A percentile compares a stretch with the other conserved stretches of the same genome.
phyloP scores from a whole-genome alignment of 2,888 invertebrate genomes.

The Drosophila peninsularis region DNA sequence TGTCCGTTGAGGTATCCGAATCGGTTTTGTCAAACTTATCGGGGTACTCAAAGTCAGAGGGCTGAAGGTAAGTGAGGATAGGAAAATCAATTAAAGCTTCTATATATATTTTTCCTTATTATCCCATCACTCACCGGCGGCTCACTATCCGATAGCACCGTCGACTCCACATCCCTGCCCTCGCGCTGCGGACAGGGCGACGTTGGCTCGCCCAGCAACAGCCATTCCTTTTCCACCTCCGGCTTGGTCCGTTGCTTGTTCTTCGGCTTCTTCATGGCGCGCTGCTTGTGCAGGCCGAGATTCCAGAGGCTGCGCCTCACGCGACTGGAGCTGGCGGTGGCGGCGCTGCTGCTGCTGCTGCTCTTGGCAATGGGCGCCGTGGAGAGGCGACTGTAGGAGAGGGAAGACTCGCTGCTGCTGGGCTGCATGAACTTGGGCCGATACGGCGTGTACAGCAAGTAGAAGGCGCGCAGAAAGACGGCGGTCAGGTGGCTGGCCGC shows the following conservation, averaged over 20 bases:
- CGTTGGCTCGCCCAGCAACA: constrained; percentile 84
- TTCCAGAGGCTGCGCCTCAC: constrained; percentile 82
- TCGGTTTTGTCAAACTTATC: constrained; percentile 87
- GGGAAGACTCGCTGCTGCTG: constrained; percentile 80
- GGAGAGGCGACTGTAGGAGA: constrained; percentile 84
- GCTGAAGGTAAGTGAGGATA: constrained; percentile 51
- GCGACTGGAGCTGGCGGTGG: constrained; percentile 64
- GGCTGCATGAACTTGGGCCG: constrained; percentile 84
- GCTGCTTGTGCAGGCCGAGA: constrained; percentile 79
- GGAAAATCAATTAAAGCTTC: no score
- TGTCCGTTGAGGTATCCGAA: constrained; percentile 90
- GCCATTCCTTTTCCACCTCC: constrained; percentile 84
- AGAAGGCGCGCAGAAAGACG: constrained; percentile 82
- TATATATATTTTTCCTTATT: no score
- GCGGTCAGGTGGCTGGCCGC: constrained; percentile 84
- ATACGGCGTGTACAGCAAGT: constrained; percentile 83
- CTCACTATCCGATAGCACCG: constrained; percentile 83
- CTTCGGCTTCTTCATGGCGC: constrained; percentile 75
- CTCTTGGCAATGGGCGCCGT: constrained; percentile 80
- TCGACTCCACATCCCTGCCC: constrained; percentile 82
- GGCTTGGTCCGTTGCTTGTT: constrained; percentile 77
- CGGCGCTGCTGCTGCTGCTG: constrained; percentile 67
- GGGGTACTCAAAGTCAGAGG: constrained; percentile 83
- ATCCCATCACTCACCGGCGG: constrained; percentile 74
- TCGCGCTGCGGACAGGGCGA: constrained; percentile 83